A percentile compares a stretch with the other conserved stretches of the same genome.
phyloP scores from a whole-genome alignment of 2,888 invertebrate genomes.

The Synanthedon tipuliformis region DNA sequence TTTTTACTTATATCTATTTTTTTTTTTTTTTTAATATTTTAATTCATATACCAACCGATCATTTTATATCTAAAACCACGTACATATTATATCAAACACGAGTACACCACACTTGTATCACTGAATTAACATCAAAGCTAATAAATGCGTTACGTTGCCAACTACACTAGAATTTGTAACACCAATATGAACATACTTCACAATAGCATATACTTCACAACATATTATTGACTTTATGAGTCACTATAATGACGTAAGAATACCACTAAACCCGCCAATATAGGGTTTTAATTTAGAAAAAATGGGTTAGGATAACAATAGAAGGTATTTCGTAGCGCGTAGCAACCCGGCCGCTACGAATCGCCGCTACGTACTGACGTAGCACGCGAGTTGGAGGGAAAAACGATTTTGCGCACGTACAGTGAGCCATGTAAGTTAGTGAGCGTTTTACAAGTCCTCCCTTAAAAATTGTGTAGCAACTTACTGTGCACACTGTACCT shows the following conservation, averaged over 20 bases:
- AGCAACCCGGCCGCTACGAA: constrained; percentile 24
- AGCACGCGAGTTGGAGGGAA: constrained; percentile 27
- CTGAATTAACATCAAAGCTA: neutral
- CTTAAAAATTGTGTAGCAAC: too few relatives aligned
- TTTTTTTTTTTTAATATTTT: too few relatives aligned
- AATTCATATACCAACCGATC: neutral
- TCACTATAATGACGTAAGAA: neutral
- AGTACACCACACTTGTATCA: neutral
- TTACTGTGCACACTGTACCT: neutral
- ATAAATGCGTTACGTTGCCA: neutral
- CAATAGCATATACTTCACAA: neutral
- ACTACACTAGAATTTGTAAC: neutral
- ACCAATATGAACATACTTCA: neutral
- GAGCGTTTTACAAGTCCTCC: too few relatives aligned
- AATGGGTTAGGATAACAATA: constrained; percentile 22
- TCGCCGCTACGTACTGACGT: constrained; percentile 46
- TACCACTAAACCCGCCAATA: neutral
- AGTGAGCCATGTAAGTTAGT: constrained; percentile 8
- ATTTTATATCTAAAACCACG: neutral
- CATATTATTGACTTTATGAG: neutral
- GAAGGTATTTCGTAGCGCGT: constrained; percentile 15
- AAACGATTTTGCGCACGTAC: constrained; percentile 31
- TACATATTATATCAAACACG: too few relatives aligned
- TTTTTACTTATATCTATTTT: too few relatives aligned
- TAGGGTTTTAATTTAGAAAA: constrained; percentile 36